Conservation (phyloP, 1,140 invertebrate species). For the Psix sp. region DNA sequence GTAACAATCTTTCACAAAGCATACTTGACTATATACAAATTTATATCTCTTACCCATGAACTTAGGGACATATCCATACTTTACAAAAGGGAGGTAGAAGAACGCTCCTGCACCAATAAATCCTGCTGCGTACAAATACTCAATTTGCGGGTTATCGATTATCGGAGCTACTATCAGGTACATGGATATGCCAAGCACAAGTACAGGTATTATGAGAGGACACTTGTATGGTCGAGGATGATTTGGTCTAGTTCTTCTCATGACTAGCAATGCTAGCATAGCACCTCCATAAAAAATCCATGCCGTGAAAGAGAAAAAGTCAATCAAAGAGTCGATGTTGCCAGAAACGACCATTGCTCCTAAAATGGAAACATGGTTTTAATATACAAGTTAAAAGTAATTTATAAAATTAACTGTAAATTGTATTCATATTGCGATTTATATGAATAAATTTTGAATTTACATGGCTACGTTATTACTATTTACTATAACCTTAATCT, state of each 20-base stretch:
- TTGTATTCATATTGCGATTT: neutral
- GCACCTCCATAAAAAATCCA: conserved; percentile 97
- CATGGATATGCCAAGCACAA: conserved; percentile 91
- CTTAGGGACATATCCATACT: conserved; percentile 87
- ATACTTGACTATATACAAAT: neutral
- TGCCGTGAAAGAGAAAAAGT: conserved; percentile 96
- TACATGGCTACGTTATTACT: no score
- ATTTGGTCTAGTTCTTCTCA: conserved; percentile 91
- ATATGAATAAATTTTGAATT: neutral
- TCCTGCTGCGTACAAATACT: conserved; percentile 92
- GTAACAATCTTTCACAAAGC: neutral
- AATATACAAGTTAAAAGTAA: no score
- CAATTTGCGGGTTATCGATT: conserved; percentile 91
- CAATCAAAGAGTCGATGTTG: conserved; percentile 92
- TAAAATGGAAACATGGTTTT: conserved; percentile 68
- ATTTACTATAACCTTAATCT: no score
- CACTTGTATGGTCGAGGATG: conserved; percentile 93
- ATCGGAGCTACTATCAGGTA: conserved; percentile 96
- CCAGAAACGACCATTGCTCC: conserved; percentile 91
- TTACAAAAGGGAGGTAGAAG: conserved; percentile 95
- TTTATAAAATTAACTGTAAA: no score
- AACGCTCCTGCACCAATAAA: conserved; percentile 93
- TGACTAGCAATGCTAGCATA: conserved; percentile 91
- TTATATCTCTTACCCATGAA: conserved; percentile 85
- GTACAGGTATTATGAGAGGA: conserved; percentile 91